These are phyloP conservation scores for Ormyrus thymus DNA, from an alignment of 2,888 invertebrate species.

Conservation along the genomic window DNA sequence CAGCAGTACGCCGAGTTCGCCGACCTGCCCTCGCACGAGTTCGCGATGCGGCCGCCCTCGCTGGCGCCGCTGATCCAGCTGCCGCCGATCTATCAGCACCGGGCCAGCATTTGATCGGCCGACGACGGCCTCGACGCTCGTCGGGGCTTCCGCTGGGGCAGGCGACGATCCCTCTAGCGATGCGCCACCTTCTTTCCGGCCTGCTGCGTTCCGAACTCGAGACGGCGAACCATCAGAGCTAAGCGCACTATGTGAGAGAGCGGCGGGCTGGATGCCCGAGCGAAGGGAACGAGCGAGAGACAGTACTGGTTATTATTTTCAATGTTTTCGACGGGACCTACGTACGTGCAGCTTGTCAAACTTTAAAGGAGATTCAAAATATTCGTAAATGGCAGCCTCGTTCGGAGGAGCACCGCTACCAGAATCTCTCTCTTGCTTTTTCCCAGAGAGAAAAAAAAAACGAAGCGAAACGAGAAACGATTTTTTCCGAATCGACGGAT, in stretches of 20 bases:
- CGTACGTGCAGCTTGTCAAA: too few relatives aligned
- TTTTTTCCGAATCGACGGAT: constrained; percentile 48
- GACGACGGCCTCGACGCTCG: neutral
- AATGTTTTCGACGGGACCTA: neutral
- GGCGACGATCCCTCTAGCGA: constrained; percentile 32
- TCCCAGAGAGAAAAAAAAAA: constrained; percentile 13
- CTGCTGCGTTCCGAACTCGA: too few relatives aligned
- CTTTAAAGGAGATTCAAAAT: too few relatives aligned
- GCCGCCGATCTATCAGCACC: constrained; percentile 71
- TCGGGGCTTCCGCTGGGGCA: neutral
- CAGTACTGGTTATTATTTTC: neutral
- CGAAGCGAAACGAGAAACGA: constrained; percentile 50
- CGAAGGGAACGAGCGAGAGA: neutral
- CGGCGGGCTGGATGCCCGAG: neutral
- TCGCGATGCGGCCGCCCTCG: constrained; percentile 62
- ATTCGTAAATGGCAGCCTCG: too few relatives aligned
- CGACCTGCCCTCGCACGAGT: constrained; percentile 48
- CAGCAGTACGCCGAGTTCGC: constrained; percentile 4
- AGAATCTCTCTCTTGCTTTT: constrained; percentile 37
- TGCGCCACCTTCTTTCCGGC: too few relatives aligned
- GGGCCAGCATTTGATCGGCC: constrained; percentile 71
- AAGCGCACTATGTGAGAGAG: too few relatives aligned
- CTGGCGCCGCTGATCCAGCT: constrained; percentile 70
- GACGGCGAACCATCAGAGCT: too few relatives aligned
- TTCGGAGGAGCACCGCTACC: too few relatives aligned